Evolutionary conservation across 2,888 invertebrate species (phyloP).

Genomic region (Eupithecia tripunctaria): DNA sequence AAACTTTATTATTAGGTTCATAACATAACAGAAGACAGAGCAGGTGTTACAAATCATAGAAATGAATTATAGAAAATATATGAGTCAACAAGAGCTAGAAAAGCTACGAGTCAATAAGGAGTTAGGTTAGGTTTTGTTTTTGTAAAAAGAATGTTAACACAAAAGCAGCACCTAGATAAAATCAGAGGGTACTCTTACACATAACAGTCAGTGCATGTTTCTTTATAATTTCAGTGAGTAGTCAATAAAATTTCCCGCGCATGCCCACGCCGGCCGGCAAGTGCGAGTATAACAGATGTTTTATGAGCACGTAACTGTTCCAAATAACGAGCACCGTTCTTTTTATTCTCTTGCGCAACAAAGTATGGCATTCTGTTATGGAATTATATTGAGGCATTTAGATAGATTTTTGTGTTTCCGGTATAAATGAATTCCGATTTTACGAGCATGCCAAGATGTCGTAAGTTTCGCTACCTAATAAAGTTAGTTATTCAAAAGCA

Average conservation of each 20-base stretch:
- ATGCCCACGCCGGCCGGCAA: constrained; percentile 5
- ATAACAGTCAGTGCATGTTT: background rate
- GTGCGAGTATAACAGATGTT: constrained; percentile 30
- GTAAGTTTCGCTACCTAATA: background rate
- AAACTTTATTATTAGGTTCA: too few species aligned
- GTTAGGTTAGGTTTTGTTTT: background rate
- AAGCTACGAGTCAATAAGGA: too few species aligned
- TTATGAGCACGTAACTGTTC: constrained; percentile 38
- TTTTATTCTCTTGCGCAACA: constrained; percentile 42
- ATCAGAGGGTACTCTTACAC: background rate
- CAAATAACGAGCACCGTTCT: constrained; percentile 38
- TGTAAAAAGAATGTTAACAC: background rate
- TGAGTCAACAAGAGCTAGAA: too few species aligned
- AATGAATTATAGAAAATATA: too few species aligned
- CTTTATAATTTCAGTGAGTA: background rate
- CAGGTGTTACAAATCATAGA: too few species aligned
- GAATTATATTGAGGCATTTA: constrained; percentile 5
- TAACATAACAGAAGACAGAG: too few species aligned
- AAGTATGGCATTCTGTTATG: constrained; percentile 26
- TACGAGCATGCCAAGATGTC: background rate
- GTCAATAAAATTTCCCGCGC: constrained; percentile 7
- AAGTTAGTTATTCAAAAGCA: background rate
- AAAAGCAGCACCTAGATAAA: background rate
- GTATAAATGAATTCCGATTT: background rate
- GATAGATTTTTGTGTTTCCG: constrained; percentile 9